Percentiles rank a stretch among this genome's conserved stretches.
Evolutionary conservation across 2,797 vertebrate genomes (phyloP).

Genomic region (Neosilurus mollespiculum): DNA sequence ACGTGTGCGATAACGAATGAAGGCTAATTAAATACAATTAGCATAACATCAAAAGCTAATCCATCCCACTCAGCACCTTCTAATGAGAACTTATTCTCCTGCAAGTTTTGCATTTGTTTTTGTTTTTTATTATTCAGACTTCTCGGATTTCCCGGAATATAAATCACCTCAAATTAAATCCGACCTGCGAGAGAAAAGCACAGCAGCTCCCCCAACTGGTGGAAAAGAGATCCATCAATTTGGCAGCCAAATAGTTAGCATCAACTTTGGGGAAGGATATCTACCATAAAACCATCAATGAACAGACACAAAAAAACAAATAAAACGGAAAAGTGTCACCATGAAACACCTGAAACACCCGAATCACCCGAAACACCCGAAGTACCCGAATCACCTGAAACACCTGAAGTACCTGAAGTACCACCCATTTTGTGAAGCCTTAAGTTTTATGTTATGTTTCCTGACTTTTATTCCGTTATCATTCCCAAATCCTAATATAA

Average conservation of each 20-base stretch:
- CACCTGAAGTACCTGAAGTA: too few species aligned
- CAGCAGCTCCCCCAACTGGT: background rate
- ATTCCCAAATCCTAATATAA: background rate
- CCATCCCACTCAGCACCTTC: background rate
- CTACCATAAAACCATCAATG: background rate
- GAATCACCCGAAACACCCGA: too few species aligned
- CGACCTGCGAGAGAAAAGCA: background rate
- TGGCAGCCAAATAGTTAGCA: background rate
- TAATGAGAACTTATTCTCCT: background rate
- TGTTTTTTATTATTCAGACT: background rate
- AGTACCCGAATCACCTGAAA: too few species aligned
- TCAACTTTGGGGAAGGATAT: background rate
- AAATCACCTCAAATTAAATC: background rate
- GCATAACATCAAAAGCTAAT: background rate
- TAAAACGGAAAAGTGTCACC: background rate
- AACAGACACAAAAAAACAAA: background rate
- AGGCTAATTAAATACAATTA: conserved; percentile 16
- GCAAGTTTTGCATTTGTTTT: background rate
- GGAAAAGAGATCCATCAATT: background rate
- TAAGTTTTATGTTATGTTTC: too few species aligned
- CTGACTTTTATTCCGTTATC: too few species aligned
- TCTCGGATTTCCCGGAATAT: background rate
- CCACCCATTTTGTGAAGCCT: too few species aligned
- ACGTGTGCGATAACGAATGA: background rate
- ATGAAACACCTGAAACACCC: background rate